Evolutionary conservation across 2,113 vertebrate species (phyloP).

Genomic region (Sphaerodactylus townsendi): DNA sequence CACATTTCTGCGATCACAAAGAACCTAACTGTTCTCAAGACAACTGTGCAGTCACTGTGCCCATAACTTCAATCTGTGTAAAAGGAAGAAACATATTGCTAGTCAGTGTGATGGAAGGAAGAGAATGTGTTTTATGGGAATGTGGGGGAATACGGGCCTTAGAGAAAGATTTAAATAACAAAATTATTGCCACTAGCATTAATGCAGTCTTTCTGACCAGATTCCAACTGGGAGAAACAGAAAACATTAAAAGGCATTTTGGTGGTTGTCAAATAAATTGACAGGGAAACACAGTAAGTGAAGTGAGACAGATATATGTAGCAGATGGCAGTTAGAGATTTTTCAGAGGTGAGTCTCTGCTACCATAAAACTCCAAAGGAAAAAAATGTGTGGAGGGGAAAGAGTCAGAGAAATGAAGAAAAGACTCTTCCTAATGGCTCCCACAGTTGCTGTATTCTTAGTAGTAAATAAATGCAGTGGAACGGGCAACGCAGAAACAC

Average conservation of each 20-base stretch:
- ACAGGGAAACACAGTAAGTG: constrained; percentile 1
- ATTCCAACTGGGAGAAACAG: not conserved
- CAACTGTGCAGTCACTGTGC: not conserved
- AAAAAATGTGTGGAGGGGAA: not conserved
- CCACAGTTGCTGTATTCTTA: not conserved
- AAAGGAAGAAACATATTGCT: constrained; percentile 4
- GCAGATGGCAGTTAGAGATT: constrained; percentile 22
- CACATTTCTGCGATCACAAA: not conserved
- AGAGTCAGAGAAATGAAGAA: not conserved
- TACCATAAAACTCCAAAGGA: not conserved
- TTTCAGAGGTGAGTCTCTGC: not conserved
- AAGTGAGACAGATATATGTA: not conserved
- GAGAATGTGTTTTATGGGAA: not conserved
- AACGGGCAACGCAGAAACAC: not conserved
- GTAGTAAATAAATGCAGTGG: not conserved
- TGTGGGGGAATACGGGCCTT: not conserved
- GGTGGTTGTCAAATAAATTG: constrained; percentile 13
- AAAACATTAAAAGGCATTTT: not conserved
- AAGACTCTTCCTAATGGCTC: not conserved
- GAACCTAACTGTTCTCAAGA: not conserved
- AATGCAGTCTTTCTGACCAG: not conserved
- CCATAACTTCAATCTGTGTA: not conserved
- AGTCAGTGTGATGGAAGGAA: not conserved
- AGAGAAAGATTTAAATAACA: not conserved
- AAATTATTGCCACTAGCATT: not conserved